phyloP scores from a whole-genome alignment of 2,113 vertebrate species.

The Atractosteus spatula region DNA sequence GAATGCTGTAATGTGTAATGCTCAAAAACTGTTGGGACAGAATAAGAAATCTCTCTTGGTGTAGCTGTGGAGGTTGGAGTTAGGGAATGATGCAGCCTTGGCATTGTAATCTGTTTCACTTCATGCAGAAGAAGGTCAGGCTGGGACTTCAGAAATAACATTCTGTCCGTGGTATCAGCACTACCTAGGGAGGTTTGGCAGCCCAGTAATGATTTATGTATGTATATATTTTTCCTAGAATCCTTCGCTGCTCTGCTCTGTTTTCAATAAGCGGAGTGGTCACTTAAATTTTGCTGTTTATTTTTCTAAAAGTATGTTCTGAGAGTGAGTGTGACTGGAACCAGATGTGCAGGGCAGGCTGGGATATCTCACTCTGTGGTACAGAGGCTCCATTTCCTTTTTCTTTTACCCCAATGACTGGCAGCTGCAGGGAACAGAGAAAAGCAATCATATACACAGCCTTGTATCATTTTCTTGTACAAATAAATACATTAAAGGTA shows the following conservation, averaged over 20 bases:
- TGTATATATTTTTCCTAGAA: background rate
- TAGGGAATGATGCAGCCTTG: too few species aligned
- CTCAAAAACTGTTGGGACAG: too few species aligned
- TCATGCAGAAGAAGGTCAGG: too few species aligned
- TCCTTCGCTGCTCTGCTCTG: conserved; percentile 7
- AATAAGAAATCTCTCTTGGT: too few species aligned
- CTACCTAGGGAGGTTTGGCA: background rate
- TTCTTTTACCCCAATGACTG: conserved; percentile 14
- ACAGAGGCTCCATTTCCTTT: conserved; percentile 14
- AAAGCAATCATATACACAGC: conserved; percentile 20
- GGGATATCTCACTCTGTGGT: conserved; percentile 31
- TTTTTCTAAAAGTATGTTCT: conserved; percentile 35
- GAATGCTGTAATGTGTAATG: too few species aligned
- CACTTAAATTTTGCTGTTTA: conserved; percentile 28
- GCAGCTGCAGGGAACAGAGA: conserved; percentile 20
- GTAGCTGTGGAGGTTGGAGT: too few species aligned
- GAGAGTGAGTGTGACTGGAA: conserved; percentile 25
- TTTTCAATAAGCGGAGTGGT: conserved; percentile 22
- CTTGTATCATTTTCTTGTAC: background rate
- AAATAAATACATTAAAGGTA: background rate
- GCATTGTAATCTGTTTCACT: too few species aligned
- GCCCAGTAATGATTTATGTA: conserved; percentile 15
- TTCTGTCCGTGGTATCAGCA: too few species aligned
- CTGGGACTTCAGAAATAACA: too few species aligned
- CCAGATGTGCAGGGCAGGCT: conserved; percentile 33